Evolutionary conservation across 1,140 invertebrate genomes (phyloP).

Genomic region (Dendroctonus valens): DNA sequence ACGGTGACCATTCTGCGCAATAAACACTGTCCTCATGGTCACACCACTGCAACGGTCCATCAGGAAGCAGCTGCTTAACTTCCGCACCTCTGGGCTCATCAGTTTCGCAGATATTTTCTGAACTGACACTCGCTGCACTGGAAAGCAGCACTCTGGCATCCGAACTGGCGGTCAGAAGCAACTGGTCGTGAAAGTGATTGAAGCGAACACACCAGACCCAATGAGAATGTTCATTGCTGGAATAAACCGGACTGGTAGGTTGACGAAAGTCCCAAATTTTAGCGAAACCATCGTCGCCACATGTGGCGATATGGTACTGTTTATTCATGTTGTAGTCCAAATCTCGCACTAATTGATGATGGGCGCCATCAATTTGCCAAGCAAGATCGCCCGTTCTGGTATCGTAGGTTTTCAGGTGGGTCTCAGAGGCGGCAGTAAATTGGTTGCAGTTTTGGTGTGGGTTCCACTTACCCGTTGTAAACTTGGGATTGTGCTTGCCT

Average conservation of each 20-base stretch:
- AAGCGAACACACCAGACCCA: slow-evolving; percentile 94
- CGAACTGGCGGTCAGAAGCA: slow-evolving; percentile 92
- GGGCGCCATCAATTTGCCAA: slow-evolving; percentile 84
- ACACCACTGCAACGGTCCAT: slow-evolving; percentile 83
- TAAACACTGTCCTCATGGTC: slow-evolving; percentile 99
- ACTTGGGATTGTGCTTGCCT: slow-evolving; percentile 68
- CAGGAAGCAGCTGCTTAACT: slow-evolving; percentile 57
- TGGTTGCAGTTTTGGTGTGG: slow-evolving; percentile 87
- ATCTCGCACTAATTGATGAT: slow-evolving; percentile 85
- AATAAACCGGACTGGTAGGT: slow-evolving; percentile 72
- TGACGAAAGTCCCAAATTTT: slow-evolving; percentile 96
- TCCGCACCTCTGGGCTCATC: slow-evolving; percentile 41
- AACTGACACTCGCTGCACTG: slow-evolving; percentile 83
- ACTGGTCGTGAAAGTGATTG: slow-evolving; percentile 95
- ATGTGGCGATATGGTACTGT: slow-evolving; percentile 90
- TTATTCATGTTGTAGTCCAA: slow-evolving; percentile 97
- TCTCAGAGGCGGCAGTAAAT: slow-evolving; percentile 59
- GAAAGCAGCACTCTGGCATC: slow-evolving; percentile 89
- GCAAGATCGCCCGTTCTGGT: slow-evolving; percentile 67
- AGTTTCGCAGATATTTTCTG: slow-evolving; percentile 49
- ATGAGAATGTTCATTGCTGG: slow-evolving; percentile 88
- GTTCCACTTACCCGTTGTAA: slow-evolving; percentile 89
- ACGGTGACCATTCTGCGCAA: slow-evolving; percentile 93
- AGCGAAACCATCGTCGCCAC: slow-evolving; percentile 91
- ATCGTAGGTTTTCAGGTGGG: slow-evolving; percentile 84